Base-by-base conservation (phyloP, 2,113 vertebrate species). In the Paralichthys olivaceus region DNA sequence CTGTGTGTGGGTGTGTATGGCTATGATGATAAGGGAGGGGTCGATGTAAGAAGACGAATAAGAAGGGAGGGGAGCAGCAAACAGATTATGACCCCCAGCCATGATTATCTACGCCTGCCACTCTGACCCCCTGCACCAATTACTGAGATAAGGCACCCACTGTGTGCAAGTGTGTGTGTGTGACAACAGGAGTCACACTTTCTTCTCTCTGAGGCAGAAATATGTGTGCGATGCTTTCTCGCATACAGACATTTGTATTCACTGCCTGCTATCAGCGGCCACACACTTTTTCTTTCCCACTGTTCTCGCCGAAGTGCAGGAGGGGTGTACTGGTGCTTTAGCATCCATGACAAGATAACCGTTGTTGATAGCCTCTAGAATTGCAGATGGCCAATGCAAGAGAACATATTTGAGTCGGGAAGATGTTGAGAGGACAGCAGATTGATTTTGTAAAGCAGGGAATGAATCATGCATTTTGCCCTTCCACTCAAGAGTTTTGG, bases 121-220 rank as follows among this genome's bases (percentile, higher is more conserved):
- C 71, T 82, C 72, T 91, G 90, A 84, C 84, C 91, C 79, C 79
- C 55, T 19, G 1, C 77, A 79, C 75, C 89, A 92, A 90, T 91
- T 89, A 89, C 70, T 77, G 76, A 85, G 90, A 90, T 88, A 92
- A 85, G 79, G 60, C 77, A 75, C 64, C 25, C n/a, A 70, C 28
- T 61, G 65, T 6, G 19, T 73, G 19, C 51, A 55, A 62, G 57
- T 56, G 61, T 69, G 73, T 45, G 70, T 55, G 60, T 25, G 34
- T 37, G 19, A 43, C 26, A 2, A 6, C 59, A 57, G 17, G 22
- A 58, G 53, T 57, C 63, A 12, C 66, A 5, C 45, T 69, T 76
- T 54, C 17, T 56, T 34, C 65, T 71, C n/a, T 32, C 25, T 62
- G 37, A 70, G 58, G 53, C 43, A 13, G 49, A 76, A 83, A 67